Evolutionary conservation across 2,888 invertebrate species (phyloP).

Genomic region (Drosophila prolongata): DNA sequence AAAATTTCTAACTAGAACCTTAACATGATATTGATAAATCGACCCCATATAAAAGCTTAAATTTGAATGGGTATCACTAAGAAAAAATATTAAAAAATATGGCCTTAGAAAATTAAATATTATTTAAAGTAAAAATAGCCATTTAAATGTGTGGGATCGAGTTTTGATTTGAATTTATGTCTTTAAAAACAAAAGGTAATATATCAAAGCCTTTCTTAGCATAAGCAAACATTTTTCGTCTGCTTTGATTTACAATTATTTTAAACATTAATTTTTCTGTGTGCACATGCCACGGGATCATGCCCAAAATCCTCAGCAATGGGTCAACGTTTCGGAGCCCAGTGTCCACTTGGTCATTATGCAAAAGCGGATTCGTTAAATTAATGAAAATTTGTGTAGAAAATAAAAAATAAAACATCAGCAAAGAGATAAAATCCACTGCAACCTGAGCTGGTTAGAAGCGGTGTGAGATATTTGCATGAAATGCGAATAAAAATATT

Average conservation of each 20-base stretch:
- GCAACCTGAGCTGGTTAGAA: slow-evolving; percentile 44
- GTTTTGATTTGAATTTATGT: no score
- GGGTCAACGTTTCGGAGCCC: slow-evolving; percentile 15
- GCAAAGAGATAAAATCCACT: slow-evolving; percentile 21
- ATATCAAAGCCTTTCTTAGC: no score
- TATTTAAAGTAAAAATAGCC: no score
- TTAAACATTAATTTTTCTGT: neutral
- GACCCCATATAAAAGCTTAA: no score
- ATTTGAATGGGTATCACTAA: no score
- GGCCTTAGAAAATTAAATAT: no score
- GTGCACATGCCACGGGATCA: slow-evolving; percentile 37
- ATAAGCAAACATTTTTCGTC: no score
- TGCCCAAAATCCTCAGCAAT: slow-evolving; percentile 12
- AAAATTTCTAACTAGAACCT: no score
- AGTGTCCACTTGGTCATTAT: slow-evolving; percentile 35
- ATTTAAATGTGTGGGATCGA: no score
- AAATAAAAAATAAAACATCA: slow-evolving; percentile 2
- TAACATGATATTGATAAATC: no score
- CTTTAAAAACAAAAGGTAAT: no score
- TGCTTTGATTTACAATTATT: neutral
- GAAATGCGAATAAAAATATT: slow-evolving; percentile 73
- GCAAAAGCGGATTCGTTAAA: slow-evolving; percentile 66
- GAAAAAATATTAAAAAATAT: no score
- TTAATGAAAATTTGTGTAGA: slow-evolving; percentile 6
- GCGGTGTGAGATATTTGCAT: slow-evolving; percentile 58